Conservation (phyloP, 2,797 vertebrate species). For the Acanthurus leucopareius region DNA sequence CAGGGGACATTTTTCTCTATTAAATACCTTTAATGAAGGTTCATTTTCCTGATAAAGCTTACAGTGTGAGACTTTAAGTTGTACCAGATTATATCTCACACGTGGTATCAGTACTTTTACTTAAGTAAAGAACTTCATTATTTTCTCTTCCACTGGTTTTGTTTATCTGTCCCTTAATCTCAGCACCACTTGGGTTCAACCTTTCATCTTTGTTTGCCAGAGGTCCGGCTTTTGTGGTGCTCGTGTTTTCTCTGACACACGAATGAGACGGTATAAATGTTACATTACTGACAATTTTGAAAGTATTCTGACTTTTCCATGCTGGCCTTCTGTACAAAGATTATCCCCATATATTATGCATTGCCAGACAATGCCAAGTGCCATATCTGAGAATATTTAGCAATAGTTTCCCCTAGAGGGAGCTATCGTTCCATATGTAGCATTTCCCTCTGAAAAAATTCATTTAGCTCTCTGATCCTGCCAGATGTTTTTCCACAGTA, state of each 20-base stretch:
- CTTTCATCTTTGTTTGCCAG: background rate
- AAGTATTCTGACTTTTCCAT: background rate
- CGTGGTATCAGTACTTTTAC: too few species aligned
- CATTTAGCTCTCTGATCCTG: background rate
- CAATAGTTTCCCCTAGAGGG: conserved; percentile 47
- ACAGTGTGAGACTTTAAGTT: too few species aligned
- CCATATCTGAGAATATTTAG: background rate
- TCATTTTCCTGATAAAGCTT: background rate
- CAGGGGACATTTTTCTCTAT: too few species aligned
- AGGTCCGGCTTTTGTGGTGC: background rate
- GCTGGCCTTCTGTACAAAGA: background rate
- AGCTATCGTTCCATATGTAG: conserved; percentile 24
- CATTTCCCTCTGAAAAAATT: background rate
- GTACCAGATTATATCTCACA: too few species aligned
- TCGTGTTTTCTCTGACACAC: background rate
- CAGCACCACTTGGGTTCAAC: too few species aligned
- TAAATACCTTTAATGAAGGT: background rate
- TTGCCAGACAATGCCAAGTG: background rate
- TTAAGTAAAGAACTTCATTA: too few species aligned
- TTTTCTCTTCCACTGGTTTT: too few species aligned
- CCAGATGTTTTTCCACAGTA: background rate
- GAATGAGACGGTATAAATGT: background rate
- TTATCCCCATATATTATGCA: background rate
- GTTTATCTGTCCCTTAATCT: too few species aligned
- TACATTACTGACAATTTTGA: background rate